phyloP scores from a whole-genome alignment of 1,140 invertebrate genomes.

The Eupristina koningsbergeri region DNA sequence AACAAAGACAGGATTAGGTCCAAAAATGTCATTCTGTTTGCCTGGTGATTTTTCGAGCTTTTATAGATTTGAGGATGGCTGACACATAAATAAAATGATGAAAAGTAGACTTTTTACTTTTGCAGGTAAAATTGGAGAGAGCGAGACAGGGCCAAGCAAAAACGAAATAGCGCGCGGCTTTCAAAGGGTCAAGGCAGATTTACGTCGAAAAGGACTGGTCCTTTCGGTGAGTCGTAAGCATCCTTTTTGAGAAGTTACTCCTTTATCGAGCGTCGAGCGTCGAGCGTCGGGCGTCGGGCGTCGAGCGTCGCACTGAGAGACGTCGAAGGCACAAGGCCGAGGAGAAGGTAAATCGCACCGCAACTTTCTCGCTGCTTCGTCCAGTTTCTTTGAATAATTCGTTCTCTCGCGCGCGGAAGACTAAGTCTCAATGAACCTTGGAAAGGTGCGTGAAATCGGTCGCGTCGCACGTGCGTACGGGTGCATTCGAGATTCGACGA shows the following conservation, averaged over 20 bases:
- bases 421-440: slow-evolving; percentile 8
- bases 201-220: not conserved
- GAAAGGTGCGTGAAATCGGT: not conserved
- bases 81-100: not conserved
- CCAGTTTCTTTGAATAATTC: slow-evolving; percentile 34
- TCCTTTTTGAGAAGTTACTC: not conserved
- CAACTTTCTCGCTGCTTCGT: slow-evolving; percentile 23
- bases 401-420: not conserved
- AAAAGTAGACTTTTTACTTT: not conserved
- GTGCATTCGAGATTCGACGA: not conserved
- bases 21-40: not conserved
- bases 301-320: not conserved
- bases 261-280: not conserved
- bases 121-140: not conserved
- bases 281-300: not conserved
- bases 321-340: slow-evolving; percentile 14
- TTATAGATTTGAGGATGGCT: not conserved
- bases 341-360: slow-evolving; percentile 7
- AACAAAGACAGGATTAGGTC: not conserved
- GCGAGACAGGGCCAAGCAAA: too few relatives aligned
- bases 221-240: not conserved
- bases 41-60: not conserved
- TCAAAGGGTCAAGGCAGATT: slow-evolving; percentile 22
- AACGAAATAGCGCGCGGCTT: not conserved
- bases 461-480: not conserved